phyloP scores from a whole-genome alignment of 2,113 vertebrate species.

The Nycticryphes semicollaris region DNA sequence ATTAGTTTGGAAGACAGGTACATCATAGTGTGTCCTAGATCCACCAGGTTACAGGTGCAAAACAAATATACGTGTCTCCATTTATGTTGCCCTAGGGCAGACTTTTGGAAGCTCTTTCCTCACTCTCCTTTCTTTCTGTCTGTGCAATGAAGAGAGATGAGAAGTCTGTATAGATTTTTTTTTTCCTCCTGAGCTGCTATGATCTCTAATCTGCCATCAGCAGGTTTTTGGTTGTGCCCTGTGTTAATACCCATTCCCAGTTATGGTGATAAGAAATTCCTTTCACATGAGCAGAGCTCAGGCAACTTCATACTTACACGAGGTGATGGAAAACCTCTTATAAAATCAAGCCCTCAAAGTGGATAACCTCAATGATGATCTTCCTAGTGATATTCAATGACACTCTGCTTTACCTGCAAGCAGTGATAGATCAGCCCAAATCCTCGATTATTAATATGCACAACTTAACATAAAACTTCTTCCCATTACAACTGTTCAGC shows the following conservation, averaged over 20 bases:
- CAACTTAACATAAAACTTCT: neutral
- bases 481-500: neutral
- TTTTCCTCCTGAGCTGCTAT: neutral
- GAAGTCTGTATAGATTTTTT: neutral
- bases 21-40: neutral
- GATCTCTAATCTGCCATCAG: conserved; percentile 8
- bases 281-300: neutral
- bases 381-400: neutral
- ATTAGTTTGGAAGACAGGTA: neutral
- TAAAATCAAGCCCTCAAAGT: conserved; percentile 12
- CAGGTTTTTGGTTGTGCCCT: neutral
- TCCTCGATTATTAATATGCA: neutral
- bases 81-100: neutral
- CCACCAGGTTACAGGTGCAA: neutral
- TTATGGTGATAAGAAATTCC: neutral
- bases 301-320: neutral
- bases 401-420: neutral
- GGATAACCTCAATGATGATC: neutral
- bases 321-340: conserved; percentile 49
- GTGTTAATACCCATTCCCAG: conserved; percentile 13
- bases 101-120: neutral
- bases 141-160: neutral
- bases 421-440: neutral
- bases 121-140: neutral
- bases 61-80: neutral